Base-by-base conservation (phyloP, 2,113 vertebrate genomes). In the Crypturellus undulatus region DNA sequence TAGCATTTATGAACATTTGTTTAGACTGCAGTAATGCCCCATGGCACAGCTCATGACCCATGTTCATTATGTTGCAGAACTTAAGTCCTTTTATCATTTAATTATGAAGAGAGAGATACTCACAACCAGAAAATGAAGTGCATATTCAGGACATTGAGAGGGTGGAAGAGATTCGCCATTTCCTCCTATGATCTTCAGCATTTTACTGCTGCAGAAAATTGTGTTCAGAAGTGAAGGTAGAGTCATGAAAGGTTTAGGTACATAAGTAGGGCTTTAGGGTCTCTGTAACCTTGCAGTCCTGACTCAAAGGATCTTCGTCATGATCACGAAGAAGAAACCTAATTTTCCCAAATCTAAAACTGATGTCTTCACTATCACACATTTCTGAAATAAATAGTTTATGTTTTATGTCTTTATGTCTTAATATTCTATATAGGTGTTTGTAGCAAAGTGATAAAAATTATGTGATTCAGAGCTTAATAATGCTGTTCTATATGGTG, bases 61-160 rank as follows among this genome's bases (percentile, higher is more conserved):
- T 30, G 7, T 13, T 90, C 19, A 22, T 0, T 16, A 20, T 0
- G 1, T 11, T 8, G 0, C 34, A 79, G 20, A 12, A 22, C 38
- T 87, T 71, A 19, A 58, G 25, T 58, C 54, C 30, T 58, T 58
- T 58, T 58, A 32, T 58, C 16, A 58, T 32, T 32, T 18, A 4
- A 1, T 15, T 51, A 5, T 18, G 17, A 17, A 16, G 40, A 28
- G 12, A 45, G 19, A 28, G 8, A 70, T 28, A 11, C 36, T 83
- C 20, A 47, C 2, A 1, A 1, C n/a, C 8, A 28, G 54, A 32
- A 58, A 54, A 28, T 30, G 4, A 20, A 30, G 51, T 54, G 51
- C 14, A 54, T 28, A 54, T 54, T 26, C 25, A 54, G 26, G 52
- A 54, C 26, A 54, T 28, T 30, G 52, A 54, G 28, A 4, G 13